Percentiles rank a stretch among this genome's conserved stretches.
These are phyloP conservation scores for Aradophagus sp. DNA, from an alignment of 1,140 invertebrate genomes.

Conservation along the genomic window DNA sequence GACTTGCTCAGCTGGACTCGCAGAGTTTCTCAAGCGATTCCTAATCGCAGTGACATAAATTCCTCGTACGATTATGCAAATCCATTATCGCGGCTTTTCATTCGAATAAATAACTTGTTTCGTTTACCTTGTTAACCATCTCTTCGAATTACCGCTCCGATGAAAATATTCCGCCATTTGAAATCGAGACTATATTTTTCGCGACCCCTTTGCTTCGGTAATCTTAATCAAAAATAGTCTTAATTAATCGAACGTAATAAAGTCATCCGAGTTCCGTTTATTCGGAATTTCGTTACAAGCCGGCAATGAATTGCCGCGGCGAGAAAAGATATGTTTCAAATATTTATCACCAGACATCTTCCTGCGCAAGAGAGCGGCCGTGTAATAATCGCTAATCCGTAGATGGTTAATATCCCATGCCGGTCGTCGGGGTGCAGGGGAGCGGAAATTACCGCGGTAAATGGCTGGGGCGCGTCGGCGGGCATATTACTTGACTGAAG, in stretches of 20 bases:
- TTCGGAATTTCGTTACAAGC: conserved; percentile 14
- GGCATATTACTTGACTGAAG: conserved; percentile 68
- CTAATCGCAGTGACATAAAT: conserved; percentile 51
- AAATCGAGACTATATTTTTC: no score
- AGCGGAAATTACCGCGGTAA: conserved; percentile 68
- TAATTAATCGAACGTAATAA: no score
- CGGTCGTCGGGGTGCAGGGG: conserved; percentile 57
- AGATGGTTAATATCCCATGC: conserved; percentile 60
- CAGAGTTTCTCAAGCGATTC: conserved; percentile 29
- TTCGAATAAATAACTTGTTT: conserved; percentile 15
- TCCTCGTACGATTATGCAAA: conserved; percentile 48
- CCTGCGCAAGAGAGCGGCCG: conserved; percentile 34
- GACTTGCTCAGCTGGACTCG: no score
- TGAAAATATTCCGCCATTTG: no score
- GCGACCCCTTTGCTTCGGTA: no score
- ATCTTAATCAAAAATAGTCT: no score
- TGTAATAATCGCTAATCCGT: conserved; percentile 61
- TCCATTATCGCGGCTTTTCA: conserved; percentile 16
- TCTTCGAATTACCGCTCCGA: neutral
- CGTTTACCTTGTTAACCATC: conserved; percentile 7
- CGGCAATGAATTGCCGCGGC: conserved; percentile 20
- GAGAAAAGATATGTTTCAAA: conserved; percentile 36
- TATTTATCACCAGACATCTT: conserved; percentile 52
- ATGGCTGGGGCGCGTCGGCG: conserved; percentile 60
- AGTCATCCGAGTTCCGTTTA: neutral